Percentiles rank a stretch among this genome's conserved stretches.
Conservation (phyloP, 2,797 vertebrate genomes). For the Philypnodon macrostomus region DNA sequence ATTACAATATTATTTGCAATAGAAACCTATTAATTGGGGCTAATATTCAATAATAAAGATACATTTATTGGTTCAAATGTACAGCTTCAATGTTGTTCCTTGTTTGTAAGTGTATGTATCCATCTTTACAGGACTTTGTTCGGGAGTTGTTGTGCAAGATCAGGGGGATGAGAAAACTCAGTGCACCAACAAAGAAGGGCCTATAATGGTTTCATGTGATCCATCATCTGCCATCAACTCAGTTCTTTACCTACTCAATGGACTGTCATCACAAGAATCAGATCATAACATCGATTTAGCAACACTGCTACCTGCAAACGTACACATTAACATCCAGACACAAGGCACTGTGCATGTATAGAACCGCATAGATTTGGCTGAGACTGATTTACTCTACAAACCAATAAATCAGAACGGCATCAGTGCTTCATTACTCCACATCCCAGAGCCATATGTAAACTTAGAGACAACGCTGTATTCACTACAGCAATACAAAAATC, state of each 20-base stretch:
- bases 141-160: constrained; percentile 92
- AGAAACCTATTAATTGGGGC: too few relatives aligned
- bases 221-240: constrained; percentile 45
- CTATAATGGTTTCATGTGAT: constrained; percentile 77
- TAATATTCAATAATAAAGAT: neutral
- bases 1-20: too few relatives aligned
- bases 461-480: constrained; percentile 25
- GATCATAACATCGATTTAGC: constrained; percentile 27
- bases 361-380: constrained; percentile 52
- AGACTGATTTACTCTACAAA: constrained; percentile 42
- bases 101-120: neutral
- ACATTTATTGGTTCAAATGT: constrained; percentile 5
- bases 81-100: neutral
- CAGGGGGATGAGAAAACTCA: constrained; percentile 96
- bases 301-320: constrained; percentile 44
- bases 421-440: constrained; percentile 39
- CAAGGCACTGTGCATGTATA: constrained; percentile 41
- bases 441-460: constrained; percentile 50
- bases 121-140: constrained; percentile 85
- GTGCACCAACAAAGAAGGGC: constrained; percentile 91
- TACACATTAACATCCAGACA: constrained; percentile 37
- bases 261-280: constrained; percentile 45
- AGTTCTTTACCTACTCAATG: constrained; percentile 40
- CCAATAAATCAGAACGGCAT: constrained; percentile 38
- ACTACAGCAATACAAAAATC: constrained; percentile 50